Evolutionary conservation across 2,888 invertebrate species (phyloP), one percentile per base, ranked within the genome.

Genomic region (Platypus cylindrus): DNA sequence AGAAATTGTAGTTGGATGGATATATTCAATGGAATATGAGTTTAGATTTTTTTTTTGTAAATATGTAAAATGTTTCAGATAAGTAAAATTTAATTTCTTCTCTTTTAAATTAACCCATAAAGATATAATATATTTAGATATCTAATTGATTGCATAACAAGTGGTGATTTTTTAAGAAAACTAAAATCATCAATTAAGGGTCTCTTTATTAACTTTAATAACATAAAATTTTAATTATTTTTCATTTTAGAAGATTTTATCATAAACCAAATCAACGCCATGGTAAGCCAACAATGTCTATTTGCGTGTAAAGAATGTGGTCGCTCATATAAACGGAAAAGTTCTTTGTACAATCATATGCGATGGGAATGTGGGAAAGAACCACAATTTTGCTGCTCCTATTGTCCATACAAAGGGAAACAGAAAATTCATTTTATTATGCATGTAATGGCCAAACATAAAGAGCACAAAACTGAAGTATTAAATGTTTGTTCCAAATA

Each of bases 341-440:
- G 50, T 13, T 53, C 53, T 3, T 34, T 54, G 17, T 48, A 49
- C 33, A 53, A 51, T 27, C 54, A 54, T 34, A 40, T 45, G 20
- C 41, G 52, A 30, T 54, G 50, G 48, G 53, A 53, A 26, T 50
- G 50, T 25, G 49, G 48, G 5, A 50, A 49, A 29, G 50, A 50
- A 26, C 50, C 50, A 0, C 51, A 51, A 17, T 51, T 51, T 34
- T 50, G 50, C 26, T 51, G 51, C 29, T 37, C 45, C 4, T 54
- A 50, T 38, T 55, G 55, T 31, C 54, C 56, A 2, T 59, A 59
- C 35, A 57, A 54, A 32, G 58, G 58, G 17, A 51, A 53, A 33
- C 58, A 59, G 40, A 59, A 59, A 41, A 57, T 58, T 15, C 58
- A 58, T 45, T 55, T 58, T 40, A 53, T 56, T 17, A 56, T 56